These are phyloP conservation scores for Andricus grossulariae DNA, from an alignment of 1,140 invertebrate species.

Conservation along the genomic window DNA sequence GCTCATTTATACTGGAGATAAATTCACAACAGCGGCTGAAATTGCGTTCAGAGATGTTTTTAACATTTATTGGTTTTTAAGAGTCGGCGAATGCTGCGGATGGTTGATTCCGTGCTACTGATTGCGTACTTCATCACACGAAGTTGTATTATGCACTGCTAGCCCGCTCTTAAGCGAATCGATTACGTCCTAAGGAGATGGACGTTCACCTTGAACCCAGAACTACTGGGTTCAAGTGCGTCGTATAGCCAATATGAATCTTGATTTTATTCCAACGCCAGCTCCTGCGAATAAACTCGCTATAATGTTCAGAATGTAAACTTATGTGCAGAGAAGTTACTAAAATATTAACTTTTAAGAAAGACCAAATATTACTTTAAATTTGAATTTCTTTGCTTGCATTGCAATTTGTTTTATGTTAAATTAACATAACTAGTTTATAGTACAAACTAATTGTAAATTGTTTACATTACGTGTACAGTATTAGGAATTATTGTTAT, in stretches of 20 bases:
- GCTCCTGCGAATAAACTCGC: not conserved
- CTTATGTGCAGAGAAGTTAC: not conserved
- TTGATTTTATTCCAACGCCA: constrained; percentile 13
- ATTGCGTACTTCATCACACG: constrained; percentile 6
- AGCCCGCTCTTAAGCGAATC: constrained; percentile 19
- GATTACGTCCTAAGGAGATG: constrained; percentile 28
- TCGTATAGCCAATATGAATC: constrained; percentile 1
- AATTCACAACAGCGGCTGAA: not conserved
- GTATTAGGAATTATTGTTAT: constrained; percentile 6
- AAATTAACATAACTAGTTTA: too few species aligned
- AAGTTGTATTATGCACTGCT: constrained; percentile 27
- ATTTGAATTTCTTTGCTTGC: too few species aligned
- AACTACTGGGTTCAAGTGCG: constrained; percentile 17
- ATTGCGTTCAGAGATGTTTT: not conserved
- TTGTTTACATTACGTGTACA: not conserved
- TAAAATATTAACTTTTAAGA: not conserved
- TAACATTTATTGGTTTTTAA: constrained; percentile 24
- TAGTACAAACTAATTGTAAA: too few species aligned
- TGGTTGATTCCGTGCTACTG: constrained; percentile 14
- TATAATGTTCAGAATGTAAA: not conserved
- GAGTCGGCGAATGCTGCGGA: not conserved
- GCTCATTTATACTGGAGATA: not conserved
- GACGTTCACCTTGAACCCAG: constrained; percentile 28
- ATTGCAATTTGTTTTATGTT: too few species aligned
- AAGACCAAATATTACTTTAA: not conserved